These are phyloP conservation scores for Scomberomorus guttatus DNA, from an alignment of 2,797 vertebrate species.

Conservation along the genomic window DNA sequence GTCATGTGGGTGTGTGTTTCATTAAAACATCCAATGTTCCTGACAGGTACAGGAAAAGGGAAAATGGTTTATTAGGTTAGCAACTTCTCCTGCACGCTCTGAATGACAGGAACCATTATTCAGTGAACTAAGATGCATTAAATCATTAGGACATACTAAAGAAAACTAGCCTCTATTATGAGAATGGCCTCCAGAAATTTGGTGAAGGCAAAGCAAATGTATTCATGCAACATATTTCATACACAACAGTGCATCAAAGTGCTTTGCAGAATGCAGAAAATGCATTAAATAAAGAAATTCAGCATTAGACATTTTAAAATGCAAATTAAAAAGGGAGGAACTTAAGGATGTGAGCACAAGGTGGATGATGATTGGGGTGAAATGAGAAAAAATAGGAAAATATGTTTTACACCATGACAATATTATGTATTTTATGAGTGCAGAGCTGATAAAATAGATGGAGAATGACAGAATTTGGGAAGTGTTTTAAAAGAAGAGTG, in stretches of 20 bases:
- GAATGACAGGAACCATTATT: background rate
- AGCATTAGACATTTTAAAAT: background rate
- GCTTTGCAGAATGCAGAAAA: background rate
- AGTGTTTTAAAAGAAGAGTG: no score
- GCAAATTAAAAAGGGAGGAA: background rate
- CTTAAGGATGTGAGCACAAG: background rate
- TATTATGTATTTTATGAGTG: no score
- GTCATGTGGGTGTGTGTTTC: constrained; percentile 13
- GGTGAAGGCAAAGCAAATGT: background rate
- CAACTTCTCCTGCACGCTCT: background rate
- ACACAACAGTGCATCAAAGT: background rate
- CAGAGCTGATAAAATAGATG: no score
- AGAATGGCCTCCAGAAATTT: background rate
- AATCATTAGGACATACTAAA: background rate
- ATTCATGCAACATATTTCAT: background rate
- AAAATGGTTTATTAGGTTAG: constrained; percentile 29
- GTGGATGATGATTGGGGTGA: background rate
- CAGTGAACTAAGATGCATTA: constrained; percentile 1
- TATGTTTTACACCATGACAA: no score
- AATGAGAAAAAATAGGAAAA: background rate
- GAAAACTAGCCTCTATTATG: background rate
- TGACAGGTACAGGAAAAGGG: constrained; percentile 23
- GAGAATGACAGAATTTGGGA: no score
- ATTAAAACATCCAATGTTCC: background rate
- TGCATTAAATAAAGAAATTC: background rate